These are phyloP conservation scores for Formica aserva DNA, from an alignment of 2,888 invertebrate genomes.

Conservation along the genomic window DNA sequence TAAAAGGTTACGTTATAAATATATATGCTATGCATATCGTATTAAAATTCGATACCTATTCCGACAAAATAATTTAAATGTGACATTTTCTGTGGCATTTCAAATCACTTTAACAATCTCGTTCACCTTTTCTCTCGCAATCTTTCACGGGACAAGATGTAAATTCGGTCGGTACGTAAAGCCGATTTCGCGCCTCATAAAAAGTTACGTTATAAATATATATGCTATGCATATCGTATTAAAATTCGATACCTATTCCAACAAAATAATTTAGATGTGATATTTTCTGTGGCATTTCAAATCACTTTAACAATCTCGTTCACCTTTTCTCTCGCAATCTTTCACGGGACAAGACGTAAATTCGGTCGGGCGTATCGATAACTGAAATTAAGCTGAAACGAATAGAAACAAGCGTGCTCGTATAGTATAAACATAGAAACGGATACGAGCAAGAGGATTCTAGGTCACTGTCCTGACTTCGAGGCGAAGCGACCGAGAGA, in stretches of 20 bases:
- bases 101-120: neutral
- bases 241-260: no score
- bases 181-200: no score
- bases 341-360: neutral
- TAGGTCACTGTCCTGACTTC: constrained; percentile 84
- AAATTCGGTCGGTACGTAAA: neutral
- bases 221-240: no score
- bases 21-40: no score
- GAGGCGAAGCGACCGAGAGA: constrained; percentile 68
- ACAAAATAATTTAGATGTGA: neutral
- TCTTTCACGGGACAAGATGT: neutral
- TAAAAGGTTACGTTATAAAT: no score
- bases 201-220: no score
- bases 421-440: constrained; percentile 63
- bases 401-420: neutral
- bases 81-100: neutral
- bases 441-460: constrained; percentile 77
- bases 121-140: neutral
- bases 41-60: no score
- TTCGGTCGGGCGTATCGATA: neutral
- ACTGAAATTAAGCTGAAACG: neutral
- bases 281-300: neutral
- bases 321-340: neutral
- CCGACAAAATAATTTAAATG: neutral
- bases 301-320: neutral